Evolutionary conservation across 2,797 vertebrate species (phyloP).

Genomic region (Malurus leucopterus): DNA sequence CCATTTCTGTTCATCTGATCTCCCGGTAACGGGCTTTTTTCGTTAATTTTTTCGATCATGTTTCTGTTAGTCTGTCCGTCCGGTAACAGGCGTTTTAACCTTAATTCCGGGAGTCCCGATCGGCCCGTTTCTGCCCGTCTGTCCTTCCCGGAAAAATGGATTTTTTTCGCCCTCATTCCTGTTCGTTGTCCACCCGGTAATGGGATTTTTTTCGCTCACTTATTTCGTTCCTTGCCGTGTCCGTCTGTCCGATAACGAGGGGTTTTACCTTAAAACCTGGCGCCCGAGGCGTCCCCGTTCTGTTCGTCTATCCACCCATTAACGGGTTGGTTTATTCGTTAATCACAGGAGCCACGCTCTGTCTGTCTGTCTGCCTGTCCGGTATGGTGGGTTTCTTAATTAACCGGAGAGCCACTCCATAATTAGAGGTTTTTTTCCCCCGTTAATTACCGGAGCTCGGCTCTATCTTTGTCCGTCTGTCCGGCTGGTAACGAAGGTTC

Average conservation of each 20-base stretch:
- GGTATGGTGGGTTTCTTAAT: neutral
- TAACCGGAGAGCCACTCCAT: neutral
- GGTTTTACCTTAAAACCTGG: neutral
- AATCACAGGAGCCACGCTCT: neutral
- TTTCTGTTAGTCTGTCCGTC: neutral
- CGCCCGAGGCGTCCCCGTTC: neutral
- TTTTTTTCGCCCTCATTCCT: neutral
- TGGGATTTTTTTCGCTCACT: neutral
- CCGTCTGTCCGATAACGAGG: neutral
- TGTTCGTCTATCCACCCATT: neutral
- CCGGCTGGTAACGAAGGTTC: neutral
- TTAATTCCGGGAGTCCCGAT: neutral
- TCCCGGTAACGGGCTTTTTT: accelerated
- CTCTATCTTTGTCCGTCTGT: neutral
- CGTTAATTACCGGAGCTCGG: neutral
- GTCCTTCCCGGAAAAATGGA: neutral
- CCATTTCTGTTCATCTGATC: neutral
- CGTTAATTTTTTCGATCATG: neutral
- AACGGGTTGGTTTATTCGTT: neutral
- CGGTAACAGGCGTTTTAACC: neutral
- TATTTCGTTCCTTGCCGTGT: neutral
- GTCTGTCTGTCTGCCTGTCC: neutral
- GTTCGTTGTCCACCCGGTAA: neutral
- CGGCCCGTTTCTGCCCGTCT: neutral
- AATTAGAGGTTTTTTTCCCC: neutral